Percentiles rank a stretch among this genome's conserved stretches.
These are phyloP conservation scores for Uropsilus gracilis DNA, from an alignment of 2,113 vertebrate species.

Conservation along the genomic window DNA sequence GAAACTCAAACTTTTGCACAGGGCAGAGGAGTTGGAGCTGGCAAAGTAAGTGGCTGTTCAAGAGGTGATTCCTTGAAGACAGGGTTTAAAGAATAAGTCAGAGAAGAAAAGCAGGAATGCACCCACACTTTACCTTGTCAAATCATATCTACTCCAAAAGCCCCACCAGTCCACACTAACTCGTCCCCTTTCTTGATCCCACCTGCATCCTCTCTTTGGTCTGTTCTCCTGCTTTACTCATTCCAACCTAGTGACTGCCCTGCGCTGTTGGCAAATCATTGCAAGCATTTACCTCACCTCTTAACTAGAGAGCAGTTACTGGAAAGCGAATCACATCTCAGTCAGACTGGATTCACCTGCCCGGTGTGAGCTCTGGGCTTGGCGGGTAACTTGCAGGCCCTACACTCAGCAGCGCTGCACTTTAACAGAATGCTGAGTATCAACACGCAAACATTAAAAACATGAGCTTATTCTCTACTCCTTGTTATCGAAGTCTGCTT, in stretches of 20 bases:
- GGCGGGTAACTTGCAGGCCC: background rate
- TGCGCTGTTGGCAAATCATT: background rate
- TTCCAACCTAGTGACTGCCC: background rate
- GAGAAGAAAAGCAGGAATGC: background rate
- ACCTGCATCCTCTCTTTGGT: background rate
- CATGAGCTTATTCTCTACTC: background rate
- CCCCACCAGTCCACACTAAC: background rate
- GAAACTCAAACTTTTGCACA: background rate
- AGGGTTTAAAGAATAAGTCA: background rate
- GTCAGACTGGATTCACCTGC: background rate
- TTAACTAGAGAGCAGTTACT: background rate
- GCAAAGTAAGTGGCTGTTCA: background rate
- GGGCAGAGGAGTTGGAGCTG: background rate
- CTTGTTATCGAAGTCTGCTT: conserved; percentile 32
- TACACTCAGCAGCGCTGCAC: background rate
- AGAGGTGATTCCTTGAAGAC: background rate
- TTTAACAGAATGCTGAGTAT: background rate
- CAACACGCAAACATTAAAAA: conserved; percentile 41
- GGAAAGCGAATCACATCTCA: background rate
- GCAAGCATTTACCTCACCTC: background rate
- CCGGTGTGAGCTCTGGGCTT: background rate
- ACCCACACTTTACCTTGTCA: background rate
- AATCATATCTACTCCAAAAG: background rate
- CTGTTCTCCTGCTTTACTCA: background rate
- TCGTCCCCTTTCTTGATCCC: background rate